Percentiles rank a stretch among this genome's conserved stretches.
These are phyloP conservation scores for Drosophila helvetica DNA, from an alignment of 2,888 invertebrate genomes.

Conservation along the genomic window DNA sequence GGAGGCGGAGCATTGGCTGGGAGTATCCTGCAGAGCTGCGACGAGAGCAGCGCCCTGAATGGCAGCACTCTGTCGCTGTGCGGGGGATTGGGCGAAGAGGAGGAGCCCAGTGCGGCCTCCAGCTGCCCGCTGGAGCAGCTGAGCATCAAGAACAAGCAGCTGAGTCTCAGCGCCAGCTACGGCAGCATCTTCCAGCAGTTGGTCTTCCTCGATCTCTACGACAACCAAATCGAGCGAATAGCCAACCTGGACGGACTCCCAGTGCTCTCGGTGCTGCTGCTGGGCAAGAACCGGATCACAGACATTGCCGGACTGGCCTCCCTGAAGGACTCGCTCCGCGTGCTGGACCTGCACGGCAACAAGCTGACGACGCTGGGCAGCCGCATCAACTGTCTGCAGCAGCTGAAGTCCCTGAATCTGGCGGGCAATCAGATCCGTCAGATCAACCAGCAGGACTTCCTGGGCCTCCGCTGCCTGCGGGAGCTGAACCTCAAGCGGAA, in stretches of 20 bases:
- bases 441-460: constrained; percentile 90
- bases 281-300: constrained; percentile 93
- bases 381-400: constrained; percentile 86
- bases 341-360: constrained; percentile 96
- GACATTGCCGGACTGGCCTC: constrained; percentile 82
- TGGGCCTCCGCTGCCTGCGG: constrained; percentile 90
- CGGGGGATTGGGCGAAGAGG: constrained; percentile 53
- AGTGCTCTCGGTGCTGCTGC: constrained; percentile 92
- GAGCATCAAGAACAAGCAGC: constrained; percentile 82
- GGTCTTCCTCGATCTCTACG: constrained; percentile 96
- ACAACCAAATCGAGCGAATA: constrained; percentile 96
- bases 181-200: constrained; percentile 86
- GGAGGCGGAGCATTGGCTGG: constrained; percentile 23
- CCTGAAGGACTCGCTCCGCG: constrained; percentile 88
- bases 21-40: constrained; percentile 72
- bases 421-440: constrained; percentile 95
- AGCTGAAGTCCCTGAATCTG: constrained; percentile 95
- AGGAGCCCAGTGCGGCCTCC: constrained; percentile 47
- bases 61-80: constrained; percentile 55
- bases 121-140: constrained; percentile 58
- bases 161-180: constrained; percentile 75
- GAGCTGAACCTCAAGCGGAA: constrained; percentile 96
- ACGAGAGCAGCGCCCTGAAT: constrained; percentile 63
- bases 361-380: constrained; percentile 87
- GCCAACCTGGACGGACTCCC: constrained; percentile 90